Evolutionary conservation across 2,797 vertebrate genomes (phyloP), one percentile per base, ranked within the genome.

Genomic region (Novumbra hubbsi): DNA sequence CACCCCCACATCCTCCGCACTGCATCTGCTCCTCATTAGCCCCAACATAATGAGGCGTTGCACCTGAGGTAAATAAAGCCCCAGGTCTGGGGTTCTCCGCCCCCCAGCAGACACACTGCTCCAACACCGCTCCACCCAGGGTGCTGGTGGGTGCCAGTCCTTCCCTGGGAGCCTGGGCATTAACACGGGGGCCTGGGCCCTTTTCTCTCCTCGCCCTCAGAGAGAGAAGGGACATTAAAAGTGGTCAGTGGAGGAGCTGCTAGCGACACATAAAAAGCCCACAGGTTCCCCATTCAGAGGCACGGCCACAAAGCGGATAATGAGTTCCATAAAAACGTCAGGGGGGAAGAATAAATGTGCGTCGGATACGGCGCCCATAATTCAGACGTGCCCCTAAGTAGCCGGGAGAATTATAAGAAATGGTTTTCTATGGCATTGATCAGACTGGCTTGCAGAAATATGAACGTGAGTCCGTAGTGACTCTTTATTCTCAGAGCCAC

Each of bases 311-410:
- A 96, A 96, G 95, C 94, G 96, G 96, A 98, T 98, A 98, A 98
- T 98, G 96, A 98, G 96, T 95, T 95, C 92, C 96, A 96, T 99
- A 98, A 99, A 98, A 94, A 96, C 85, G 96, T 98, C 96, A 96
- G 89, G 94, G 84, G 78, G 94, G 93, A 95, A 97, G 95, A 96
- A 97, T 96, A 95, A 96, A 97, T 96, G 96, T 93, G 94, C 93
- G 95, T 95, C 91, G 92, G 93, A 95, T 95, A 95, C 95, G 86
- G 94, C 93, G 90, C 92, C 94, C 92, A 92, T 98, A 96, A 98
- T 95, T 98, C 96, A 97, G 94, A 95, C 91, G 94, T 96, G 93
- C 93, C 94, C 97, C 95, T 96, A 96, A 96, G 96, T 96, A 96
- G 95, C 94, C 94, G 93, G 94, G 96, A 96, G 95, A 98, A 96